phyloP scores from a whole-genome alignment of 1,140 invertebrate genomes.

The Hirudo medicinalis region DNA sequence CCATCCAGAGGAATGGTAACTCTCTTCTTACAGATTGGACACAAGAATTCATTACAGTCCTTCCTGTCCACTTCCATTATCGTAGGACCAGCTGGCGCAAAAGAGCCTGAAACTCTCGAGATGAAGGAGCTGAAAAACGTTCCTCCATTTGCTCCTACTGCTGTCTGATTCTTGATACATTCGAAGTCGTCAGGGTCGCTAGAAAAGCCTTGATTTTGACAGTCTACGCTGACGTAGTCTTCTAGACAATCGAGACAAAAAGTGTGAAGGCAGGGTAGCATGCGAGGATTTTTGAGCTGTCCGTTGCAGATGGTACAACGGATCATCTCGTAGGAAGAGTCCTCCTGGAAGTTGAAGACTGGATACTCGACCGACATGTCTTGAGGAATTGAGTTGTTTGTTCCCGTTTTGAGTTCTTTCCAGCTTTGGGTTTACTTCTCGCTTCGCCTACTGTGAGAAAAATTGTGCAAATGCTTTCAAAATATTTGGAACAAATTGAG shows the following conservation, averaged over 20 bases:
- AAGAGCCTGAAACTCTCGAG: background rate
- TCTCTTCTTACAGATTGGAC: slow-evolving; percentile 5
- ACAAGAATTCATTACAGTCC: background rate
- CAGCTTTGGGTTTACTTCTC: too few species aligned
- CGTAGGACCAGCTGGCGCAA: background rate
- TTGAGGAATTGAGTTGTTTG: too few species aligned
- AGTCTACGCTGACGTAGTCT: slow-evolving; percentile 3
- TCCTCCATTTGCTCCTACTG: too few species aligned
- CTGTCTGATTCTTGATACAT: too few species aligned
- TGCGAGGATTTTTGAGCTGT: background rate
- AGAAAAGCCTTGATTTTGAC: background rate
- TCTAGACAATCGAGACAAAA: slow-evolving; percentile 8
- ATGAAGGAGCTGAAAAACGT: background rate
- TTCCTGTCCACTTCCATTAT: background rate
- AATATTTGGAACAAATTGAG: too few species aligned
- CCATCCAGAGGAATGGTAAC: background rate
- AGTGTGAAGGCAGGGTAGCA: background rate
- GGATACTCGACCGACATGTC: background rate
- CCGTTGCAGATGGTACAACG: background rate
- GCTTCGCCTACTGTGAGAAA: too few species aligned
- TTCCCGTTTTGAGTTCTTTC: too few species aligned
- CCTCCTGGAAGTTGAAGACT: slow-evolving; percentile 3
- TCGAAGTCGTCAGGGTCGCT: background rate
- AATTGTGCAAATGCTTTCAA: too few species aligned
- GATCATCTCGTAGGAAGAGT: background rate